These are phyloP conservation scores for Zoanthus solanderi DNA, from an alignment of 92 coral and sea anemone species.

Conservation along the genomic window DNA sequence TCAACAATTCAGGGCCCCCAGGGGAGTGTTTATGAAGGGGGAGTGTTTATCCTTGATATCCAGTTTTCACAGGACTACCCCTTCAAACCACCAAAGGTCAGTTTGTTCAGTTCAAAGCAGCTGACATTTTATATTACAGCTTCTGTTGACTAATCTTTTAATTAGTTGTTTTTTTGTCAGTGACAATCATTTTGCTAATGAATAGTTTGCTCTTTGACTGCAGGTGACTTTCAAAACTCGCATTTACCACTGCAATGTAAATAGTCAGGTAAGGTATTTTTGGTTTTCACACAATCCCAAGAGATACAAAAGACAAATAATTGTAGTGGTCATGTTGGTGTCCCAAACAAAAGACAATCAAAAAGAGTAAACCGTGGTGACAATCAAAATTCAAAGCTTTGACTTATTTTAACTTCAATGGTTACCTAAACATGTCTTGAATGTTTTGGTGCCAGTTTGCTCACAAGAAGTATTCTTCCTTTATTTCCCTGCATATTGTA, in stretches of 20 bases:
- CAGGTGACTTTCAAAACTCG: slow-evolving; percentile 89
- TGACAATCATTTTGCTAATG: neutral
- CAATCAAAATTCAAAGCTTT: too few relatives aligned
- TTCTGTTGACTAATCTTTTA: neutral
- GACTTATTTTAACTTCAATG: too few relatives aligned
- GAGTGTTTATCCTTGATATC: slow-evolving; percentile 93
- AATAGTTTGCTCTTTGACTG: neutral
- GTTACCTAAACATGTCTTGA: too few relatives aligned
- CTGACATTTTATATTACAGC: neutral
- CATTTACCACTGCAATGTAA: slow-evolving; percentile 89
- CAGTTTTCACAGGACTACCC: slow-evolving; percentile 95
- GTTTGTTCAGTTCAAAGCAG: neutral
- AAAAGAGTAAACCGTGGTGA: too few relatives aligned
- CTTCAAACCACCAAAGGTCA: slow-evolving; percentile 97
- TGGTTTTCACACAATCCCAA: too few relatives aligned
- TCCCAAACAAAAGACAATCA: too few relatives aligned
- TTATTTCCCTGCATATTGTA: too few relatives aligned
- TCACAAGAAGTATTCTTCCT: too few relatives aligned
- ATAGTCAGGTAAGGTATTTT: slow-evolving; percentile 69
- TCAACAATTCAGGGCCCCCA: slow-evolving; percentile 98
- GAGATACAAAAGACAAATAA: too few relatives aligned
- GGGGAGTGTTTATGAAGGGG: slow-evolving; percentile 92
- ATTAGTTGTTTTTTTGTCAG: neutral
- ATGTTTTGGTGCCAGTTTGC: too few relatives aligned
- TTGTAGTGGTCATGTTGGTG: too few relatives aligned